Evolutionary conservation across 2,888 invertebrate genomes (phyloP).

Genomic region (Apotomis turbidana): DNA sequence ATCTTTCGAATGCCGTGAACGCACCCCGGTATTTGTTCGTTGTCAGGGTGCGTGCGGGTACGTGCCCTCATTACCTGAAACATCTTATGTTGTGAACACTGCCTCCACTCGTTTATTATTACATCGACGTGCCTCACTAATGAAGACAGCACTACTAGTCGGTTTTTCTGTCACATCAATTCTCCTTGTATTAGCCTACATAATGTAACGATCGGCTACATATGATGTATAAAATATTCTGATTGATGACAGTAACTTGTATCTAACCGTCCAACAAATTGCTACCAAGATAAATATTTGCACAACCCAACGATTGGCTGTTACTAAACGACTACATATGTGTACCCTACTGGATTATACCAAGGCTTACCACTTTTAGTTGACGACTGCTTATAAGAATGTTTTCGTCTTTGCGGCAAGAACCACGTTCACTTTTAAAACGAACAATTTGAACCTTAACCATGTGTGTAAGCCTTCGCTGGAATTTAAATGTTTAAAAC

Average conservation of each 20-base stretch:
- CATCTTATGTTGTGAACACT: slow-evolving; percentile 53
- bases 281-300: slow-evolving; percentile 61
- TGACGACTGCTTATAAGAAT: slow-evolving; percentile 48
- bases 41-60: slow-evolving; percentile 61
- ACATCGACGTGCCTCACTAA: slow-evolving; percentile 20
- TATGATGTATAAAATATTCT: slow-evolving; percentile 20
- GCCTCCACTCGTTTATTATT: slow-evolving; percentile 38
- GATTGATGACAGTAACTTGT: slow-evolving; percentile 18
- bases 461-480: slow-evolving; percentile 18
- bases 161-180: slow-evolving; percentile 14
- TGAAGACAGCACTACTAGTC: slow-evolving; percentile 17
- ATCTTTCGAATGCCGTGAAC: slow-evolving; percentile 57
- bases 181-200: slow-evolving; percentile 12
- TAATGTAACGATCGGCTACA: slow-evolving; percentile 9
- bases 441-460: slow-evolving; percentile 55
- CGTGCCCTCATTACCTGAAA: slow-evolving; percentile 69
- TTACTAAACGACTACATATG: slow-evolving; percentile 66
- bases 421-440: slow-evolving; percentile 52
- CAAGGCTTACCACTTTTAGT: slow-evolving; percentile 81
- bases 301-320: slow-evolving; percentile 59
- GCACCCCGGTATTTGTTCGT: slow-evolving; percentile 66
- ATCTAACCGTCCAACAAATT: slow-evolving; percentile 49
- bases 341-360: slow-evolving; percentile 68
- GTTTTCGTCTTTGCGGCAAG: slow-evolving; percentile 56
- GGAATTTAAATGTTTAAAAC: slow-evolving; percentile 36